Evolutionary conservation across 2,797 vertebrate species (phyloP).

Genomic region (Heterohyrax brucei): DNA sequence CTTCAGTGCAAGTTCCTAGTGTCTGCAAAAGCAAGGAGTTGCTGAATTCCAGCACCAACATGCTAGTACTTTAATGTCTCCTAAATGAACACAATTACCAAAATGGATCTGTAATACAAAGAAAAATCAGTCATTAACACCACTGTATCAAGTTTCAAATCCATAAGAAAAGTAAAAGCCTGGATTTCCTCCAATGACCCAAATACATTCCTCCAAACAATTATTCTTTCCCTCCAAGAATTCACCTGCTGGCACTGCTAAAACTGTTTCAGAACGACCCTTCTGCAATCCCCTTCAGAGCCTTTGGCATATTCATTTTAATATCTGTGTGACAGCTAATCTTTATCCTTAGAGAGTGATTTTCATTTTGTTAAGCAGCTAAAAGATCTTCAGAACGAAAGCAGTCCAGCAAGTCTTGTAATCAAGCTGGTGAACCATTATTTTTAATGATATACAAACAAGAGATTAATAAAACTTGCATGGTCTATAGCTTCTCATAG

Average conservation of each 20-base stretch:
- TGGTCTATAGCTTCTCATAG: conserved; percentile 53
- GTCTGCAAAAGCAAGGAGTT: conserved; percentile 52
- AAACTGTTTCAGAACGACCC: neutral
- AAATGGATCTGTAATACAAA: conserved; percentile 48
- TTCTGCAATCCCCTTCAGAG: conserved; percentile 12
- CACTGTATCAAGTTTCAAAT: conserved; percentile 18
- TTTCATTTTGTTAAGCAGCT: neutral
- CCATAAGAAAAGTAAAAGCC: neutral
- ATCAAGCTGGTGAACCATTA: conserved; percentile 11
- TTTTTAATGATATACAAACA: conserved; percentile 36
- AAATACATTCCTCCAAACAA: neutral
- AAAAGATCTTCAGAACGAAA: conserved; percentile 7
- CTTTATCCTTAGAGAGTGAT: neutral
- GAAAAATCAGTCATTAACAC: conserved; percentile 12
- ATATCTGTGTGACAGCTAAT: conserved; percentile 5
- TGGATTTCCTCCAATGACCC: neutral
- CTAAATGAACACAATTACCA: conserved; percentile 1
- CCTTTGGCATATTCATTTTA: conserved; percentile 21
- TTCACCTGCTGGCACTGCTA: neutral
- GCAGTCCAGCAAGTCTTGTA: conserved; percentile 15
- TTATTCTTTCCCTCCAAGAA: conserved; percentile 18
- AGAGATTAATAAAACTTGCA: conserved; percentile 43
- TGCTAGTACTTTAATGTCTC: conserved; percentile 18
- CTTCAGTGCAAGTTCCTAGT: conserved; percentile 34
- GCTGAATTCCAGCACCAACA: conserved; percentile 43